A percentile compares a stretch with the other conserved stretches of the same genome.
Conservation (phyloP, 2,888 invertebrate genomes). For the Aromia moschata region DNA sequence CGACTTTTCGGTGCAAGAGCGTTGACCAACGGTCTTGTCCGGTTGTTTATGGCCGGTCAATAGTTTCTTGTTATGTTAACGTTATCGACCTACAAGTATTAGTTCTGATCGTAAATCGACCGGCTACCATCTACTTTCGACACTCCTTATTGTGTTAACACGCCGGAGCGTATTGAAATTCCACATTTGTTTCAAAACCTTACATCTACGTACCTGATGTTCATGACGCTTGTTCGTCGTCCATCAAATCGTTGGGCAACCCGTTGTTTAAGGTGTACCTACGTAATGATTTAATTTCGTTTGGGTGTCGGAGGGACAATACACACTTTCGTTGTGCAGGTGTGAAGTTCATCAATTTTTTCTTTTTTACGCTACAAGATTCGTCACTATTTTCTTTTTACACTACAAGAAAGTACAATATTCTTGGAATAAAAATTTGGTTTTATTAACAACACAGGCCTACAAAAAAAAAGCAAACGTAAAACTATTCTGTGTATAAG, state of each 20-base stretch:
- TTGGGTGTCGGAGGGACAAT: neutral
- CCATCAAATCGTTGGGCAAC: constrained; percentile 3
- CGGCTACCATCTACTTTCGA: constrained; percentile 57
- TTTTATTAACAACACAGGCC: too few species aligned
- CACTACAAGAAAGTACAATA: too few species aligned
- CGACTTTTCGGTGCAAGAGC: constrained; percentile 34
- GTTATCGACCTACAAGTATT: constrained; percentile 60
- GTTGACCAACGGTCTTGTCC: constrained; percentile 39
- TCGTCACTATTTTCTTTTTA: too few species aligned
- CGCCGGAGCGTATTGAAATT: constrained; percentile 41
- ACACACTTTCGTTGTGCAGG: too few species aligned
- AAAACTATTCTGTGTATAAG: too few species aligned
- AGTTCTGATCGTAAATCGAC: constrained; percentile 57
- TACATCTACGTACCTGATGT: constrained; percentile 32
- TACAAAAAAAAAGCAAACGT: too few species aligned
- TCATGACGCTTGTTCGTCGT: constrained; percentile 7
- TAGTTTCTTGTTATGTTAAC: constrained; percentile 52
- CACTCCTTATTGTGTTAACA: constrained; percentile 55
- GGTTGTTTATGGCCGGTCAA: constrained; percentile 45
- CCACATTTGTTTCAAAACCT: constrained; percentile 39
- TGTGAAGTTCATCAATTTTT: too few species aligned
- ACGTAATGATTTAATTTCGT: neutral
- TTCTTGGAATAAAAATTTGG: too few species aligned
- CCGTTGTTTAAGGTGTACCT: constrained; percentile 3
- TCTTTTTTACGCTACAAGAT: too few species aligned